Conservation (phyloP, 1,140 invertebrate species). For the Drosophila pseudoananassae region DNA sequence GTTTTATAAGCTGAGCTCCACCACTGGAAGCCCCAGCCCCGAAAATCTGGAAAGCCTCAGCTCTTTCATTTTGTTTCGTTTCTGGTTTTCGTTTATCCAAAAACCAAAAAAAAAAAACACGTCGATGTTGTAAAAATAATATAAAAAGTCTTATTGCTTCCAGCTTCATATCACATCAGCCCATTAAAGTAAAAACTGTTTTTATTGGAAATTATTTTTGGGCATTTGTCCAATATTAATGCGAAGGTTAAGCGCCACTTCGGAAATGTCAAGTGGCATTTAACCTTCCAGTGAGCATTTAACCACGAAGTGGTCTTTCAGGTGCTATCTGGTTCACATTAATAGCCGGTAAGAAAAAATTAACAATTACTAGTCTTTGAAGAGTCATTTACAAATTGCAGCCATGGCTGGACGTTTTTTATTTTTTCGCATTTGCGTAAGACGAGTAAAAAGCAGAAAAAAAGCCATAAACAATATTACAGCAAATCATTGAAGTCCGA, state of each 20-base stretch:
- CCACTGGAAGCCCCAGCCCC: conserved; percentile 69
- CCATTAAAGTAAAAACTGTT: conserved; percentile 52
- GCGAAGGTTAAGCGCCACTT: conserved; percentile 70
- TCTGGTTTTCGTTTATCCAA: conserved; percentile 58
- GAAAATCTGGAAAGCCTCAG: conserved; percentile 56
- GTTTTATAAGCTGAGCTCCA: conserved; percentile 78
- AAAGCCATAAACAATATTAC: conserved; percentile 28
- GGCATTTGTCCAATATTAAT: conserved; percentile 61
- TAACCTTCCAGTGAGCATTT: conserved; percentile 68
- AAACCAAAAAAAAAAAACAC: conserved; percentile 12
- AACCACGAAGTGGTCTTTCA: conserved; percentile 61
- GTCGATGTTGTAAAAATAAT: conserved; percentile 7
- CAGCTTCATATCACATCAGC: conserved; percentile 48
- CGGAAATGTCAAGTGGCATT: conserved; percentile 78
- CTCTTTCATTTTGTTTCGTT: conserved; percentile 58
- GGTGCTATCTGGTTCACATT: conserved; percentile 75
- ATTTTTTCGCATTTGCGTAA: conserved; percentile 63
- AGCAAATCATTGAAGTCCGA: conserved; percentile 16
- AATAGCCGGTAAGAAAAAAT: conserved; percentile 62
- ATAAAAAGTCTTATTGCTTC: conserved; percentile 29
- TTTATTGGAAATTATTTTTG: conserved; percentile 69
- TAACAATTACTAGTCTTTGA: conserved; percentile 64
- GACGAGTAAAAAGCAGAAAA: conserved; percentile 9
- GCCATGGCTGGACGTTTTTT: conserved; percentile 44
- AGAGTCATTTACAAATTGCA: conserved; percentile 65